Evolutionary conservation across 2,888 invertebrate species (phyloP), one percentile per base, ranked within the genome.

Genomic region (Eulithis testata): DNA sequence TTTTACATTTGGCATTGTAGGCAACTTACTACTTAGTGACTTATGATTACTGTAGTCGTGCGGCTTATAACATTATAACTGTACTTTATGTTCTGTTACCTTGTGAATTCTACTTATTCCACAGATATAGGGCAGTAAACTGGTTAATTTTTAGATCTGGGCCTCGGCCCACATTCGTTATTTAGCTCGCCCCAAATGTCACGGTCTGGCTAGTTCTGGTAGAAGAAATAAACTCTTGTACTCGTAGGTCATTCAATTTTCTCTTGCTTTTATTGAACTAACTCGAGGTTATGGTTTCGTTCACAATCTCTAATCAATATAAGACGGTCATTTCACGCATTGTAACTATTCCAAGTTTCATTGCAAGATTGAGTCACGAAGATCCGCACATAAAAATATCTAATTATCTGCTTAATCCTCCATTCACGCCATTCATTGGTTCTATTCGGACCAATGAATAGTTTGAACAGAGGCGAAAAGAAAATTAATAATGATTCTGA

Each of bases 121-220:
- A 31, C 49, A 66, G 66, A 73, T 70, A 69, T 69, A 69, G 60
- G 65, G 62, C 63, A 66, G 73, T 73, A 74, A 76, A 73, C 77
- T 73, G 74, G 74, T 76, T 75, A 75, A 73, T 75, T 64, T 75
- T 52, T 63, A 63, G 62, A 64, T 70, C 53, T 62, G 58, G 50
- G 37, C 52, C n/a, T 62, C 64, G 73, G 69, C 70, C 70, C 63
- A 71, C 64, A 66, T 77, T 74, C 60, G 72, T 75, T 75, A 76
- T 76, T 76, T 72, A 76, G 71, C 72, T 69, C 71, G 36, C 55
- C 63, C 61, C 45, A 58, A 67, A 59, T 69, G 68, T 69, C 70
- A 70, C 66, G 70, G 56, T 66, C 68, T 62, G 64, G 43, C 45
- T 68, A 53, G 61, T 51, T 51, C 31, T n/a, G 52, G 58, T 43